Base-by-base conservation (phyloP, 2,797 vertebrate genomes). In the Acridotheres tristis region DNA sequence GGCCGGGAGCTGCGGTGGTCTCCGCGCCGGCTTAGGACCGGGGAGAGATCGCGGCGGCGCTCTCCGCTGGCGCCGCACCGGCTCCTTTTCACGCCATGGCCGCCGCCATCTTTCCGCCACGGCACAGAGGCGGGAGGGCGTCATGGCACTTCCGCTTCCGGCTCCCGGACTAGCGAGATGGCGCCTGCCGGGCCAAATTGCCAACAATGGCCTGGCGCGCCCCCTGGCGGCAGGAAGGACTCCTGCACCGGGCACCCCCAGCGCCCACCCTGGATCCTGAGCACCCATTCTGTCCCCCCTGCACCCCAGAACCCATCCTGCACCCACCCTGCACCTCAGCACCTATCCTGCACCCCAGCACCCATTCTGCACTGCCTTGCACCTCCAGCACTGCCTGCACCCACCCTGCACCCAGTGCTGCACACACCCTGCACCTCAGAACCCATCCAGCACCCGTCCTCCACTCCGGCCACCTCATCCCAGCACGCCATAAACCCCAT, bases 151-250 rank as follows among this genome's bases (percentile, higher is more conserved):
- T 95, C 95, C 88, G 79, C 82, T 95, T 95, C 95, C 79, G 90
- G 34, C 16, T 4, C 2, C 10, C 2, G 58, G 15, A 40, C 2
- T 50, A 82, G 42, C 1, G 90, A 89, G 66, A n/a, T 1, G 36
- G 4, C 4, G 1, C 5, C 16, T 0, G n/a, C 4, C 0, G 15
- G 61, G 45, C 57, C 62, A 78, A 54, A 63, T 0, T 12, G 90
- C 17, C 66, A 0, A 5, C 9, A 1, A 0, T 2, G 3, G 11
- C 10, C 0, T 3, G 1, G 23, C 0, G 15, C 85, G 59, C 55
- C 57, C n/a, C 85, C 68, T 80, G 57, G 85, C 53, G 76, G 79
- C 1, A 0, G 38, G 85, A 8, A 42, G 75, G 17, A 63, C 12
- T 25, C 3, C 30, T 2, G 32, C 42, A 12, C 42, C 2, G 7